These are phyloP conservation scores for Apis florea DNA, from an alignment of 1,140 invertebrate species.

Conservation along the genomic window DNA sequence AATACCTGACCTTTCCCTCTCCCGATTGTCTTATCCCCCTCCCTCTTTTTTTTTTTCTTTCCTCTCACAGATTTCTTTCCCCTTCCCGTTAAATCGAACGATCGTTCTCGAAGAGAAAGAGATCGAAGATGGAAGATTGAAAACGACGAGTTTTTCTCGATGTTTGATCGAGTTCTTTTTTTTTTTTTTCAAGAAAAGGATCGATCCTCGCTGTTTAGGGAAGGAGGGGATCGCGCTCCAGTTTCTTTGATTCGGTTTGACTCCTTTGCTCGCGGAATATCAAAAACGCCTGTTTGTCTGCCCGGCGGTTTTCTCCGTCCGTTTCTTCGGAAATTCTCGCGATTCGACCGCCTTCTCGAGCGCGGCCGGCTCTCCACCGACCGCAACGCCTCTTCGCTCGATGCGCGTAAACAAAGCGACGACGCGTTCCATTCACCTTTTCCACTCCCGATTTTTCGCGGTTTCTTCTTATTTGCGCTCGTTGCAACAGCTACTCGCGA, in stretches of 20 bases:
- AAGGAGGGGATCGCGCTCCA: neutral
- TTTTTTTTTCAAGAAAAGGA: neutral
- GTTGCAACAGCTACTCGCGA: neutral
- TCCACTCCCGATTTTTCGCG: neutral
- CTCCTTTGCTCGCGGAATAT: neutral
- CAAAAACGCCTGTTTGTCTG: constrained; percentile 27
- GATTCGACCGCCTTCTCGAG: constrained; percentile 15
- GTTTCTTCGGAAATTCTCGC: constrained; percentile 7
- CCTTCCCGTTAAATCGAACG: neutral
- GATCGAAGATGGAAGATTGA: neutral
- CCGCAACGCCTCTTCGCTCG: constrained; percentile 8
- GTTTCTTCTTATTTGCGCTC: neutral
- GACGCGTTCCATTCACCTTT: neutral
- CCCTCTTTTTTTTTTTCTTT: neutral
- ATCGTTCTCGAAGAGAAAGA: no score
- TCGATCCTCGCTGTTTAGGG: neutral
- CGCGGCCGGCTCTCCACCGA: neutral
- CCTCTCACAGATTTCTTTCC: neutral
- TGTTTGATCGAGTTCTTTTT: neutral
- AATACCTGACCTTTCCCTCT: constrained; percentile 53
- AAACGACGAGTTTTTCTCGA: neutral
- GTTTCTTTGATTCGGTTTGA: constrained; percentile 7
- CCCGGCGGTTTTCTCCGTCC: constrained; percentile 15
- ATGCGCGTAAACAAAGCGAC: neutral
- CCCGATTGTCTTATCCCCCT: neutral